phyloP scores from a whole-genome alignment of 2,797 vertebrate species.

The Mormyrus proboscirostris region DNA sequence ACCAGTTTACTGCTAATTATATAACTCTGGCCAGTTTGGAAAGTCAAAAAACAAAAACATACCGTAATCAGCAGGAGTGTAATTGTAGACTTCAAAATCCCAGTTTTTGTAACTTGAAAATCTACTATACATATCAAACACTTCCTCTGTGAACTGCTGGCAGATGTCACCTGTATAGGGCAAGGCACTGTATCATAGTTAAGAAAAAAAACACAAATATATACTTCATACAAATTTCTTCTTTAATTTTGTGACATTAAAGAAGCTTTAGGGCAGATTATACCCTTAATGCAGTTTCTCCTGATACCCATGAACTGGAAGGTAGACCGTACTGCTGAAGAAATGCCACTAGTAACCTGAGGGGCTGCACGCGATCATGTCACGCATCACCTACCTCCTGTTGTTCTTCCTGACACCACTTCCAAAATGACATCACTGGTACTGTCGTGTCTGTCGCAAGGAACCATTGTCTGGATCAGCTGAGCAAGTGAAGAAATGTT shows the following conservation, averaged over 20 bases:
- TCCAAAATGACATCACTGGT: conserved; percentile 73
- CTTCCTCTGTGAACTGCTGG: conserved; percentile 87
- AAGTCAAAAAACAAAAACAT: conserved; percentile 14
- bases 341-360: not conserved
- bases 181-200: not conserved
- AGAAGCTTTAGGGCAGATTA: not conserved
- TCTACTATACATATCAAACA: conserved; percentile 89
- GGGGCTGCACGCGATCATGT: not conserved
- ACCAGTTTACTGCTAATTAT: not conserved
- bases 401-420: conserved; percentile 85
- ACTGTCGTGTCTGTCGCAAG: conserved; percentile 72
- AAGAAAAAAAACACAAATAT: not conserved
- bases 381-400: conserved; percentile 70
- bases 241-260: not conserved
- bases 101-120: conserved; percentile 76
- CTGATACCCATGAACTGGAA: not conserved
- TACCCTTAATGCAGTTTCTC: not conserved
- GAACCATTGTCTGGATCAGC: conserved; percentile 73
- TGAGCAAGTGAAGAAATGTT: conserved; percentile 38
- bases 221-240: not conserved
- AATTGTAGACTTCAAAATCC: conserved; percentile 81
- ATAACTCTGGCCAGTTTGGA: not conserved
- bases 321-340: not conserved
- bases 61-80: conserved; percentile 75
- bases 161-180: conserved; percentile 84